Base-by-base conservation (phyloP, 2,797 vertebrate species). In the Salmo trutta region DNA sequence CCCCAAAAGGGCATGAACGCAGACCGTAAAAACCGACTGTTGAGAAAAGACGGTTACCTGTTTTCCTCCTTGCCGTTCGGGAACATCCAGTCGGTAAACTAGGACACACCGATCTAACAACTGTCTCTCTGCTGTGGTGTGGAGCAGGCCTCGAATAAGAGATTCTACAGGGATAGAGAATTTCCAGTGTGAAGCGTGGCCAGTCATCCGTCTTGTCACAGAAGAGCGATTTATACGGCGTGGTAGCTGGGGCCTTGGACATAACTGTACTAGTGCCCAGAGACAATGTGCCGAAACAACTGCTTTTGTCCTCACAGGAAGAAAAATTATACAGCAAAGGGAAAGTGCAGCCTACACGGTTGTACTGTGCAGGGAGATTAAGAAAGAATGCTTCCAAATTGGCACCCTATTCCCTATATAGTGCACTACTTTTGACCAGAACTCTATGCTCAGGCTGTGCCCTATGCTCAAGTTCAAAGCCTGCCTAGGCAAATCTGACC, bases 201-300 rank as follows among this genome's bases (percentile, higher is more conserved):
- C 77, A 90, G 87, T 92, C 91, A 91, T 93, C 88, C 88, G 83
- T 94, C 93, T 93, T 91, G 85, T 90, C 88, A 91, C 77, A 87
- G 87, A 93, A 92, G 88, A 93, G 86, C 84, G 87, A 93, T 92
- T 92, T 91, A 91, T 88, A 88, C 84, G 85, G 86, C 89, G 83
- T 41, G 41, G 41, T 59, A 62, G 19, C 16, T 82, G 52, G 7
- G 84, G 83, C 81, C 88, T 89, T 77, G 84, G 89, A 90, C 90
- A 88, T 90, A 92, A 90, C 87, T 88, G 88, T 87, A 62, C 56
- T n/a, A 86, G 87, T 79, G 83, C 83, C 84, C 82, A 76, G 88
- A 90, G 86, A 90, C 86, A 90, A 91, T 87, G 81, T 78, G 92
- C 91, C 92, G 91, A 93, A 87, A 70, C 88, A 87, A 70, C 88